Evolutionary conservation across 2,888 invertebrate genomes (phyloP), one percentile per base, ranked within the genome.

Genomic region (Quadroppia sp.): DNA sequence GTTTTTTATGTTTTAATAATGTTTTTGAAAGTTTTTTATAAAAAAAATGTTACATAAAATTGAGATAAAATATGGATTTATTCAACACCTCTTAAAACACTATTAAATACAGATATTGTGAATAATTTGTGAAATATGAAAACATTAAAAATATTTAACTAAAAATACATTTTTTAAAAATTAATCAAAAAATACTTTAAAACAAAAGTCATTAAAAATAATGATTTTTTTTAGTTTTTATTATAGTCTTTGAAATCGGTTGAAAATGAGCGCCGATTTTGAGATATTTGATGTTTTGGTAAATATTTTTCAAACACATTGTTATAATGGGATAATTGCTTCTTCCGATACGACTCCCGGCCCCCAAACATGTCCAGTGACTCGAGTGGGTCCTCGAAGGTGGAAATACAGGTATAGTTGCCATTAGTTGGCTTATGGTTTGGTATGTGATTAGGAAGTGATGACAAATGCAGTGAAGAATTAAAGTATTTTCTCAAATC

Each of bases 281-380:
- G 11, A 40, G 23, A 20, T 7, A 4, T 56, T 15, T 53, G 28
- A 15, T 56, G 28, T 69, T 42, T 7, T 28, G 40, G 23, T 28
- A 32, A 20, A 20, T 69, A 42, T 45, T 69, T 69, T 15, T 69
- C 69, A 4, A n/a, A 11, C 17, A 45, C 42, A 23, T 36, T 69
- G 11, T 28, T 42, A 25, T 69, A 42, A 28, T 36, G 36, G 3
- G 20, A 2, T 15, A 17, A 20, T 3, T 28, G 36, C 23, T 69
- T 69, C 45, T 69, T 69, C 11, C 69, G 25, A 20, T 28, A 15
- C 1, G 69, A 42, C 15, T 69, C 13, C 15, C 69, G 23, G 17
- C 69, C 69, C 6, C 23, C 42, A 36, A 69, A 69, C 45, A 69
- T 69, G 23, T 69, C 69, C 25, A 69, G 23, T 15, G 69, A 69